Percentiles rank a stretch among this genome's conserved stretches.
Conservation (phyloP, 2,797 vertebrate genomes). For the Lacerta agilis region DNA sequence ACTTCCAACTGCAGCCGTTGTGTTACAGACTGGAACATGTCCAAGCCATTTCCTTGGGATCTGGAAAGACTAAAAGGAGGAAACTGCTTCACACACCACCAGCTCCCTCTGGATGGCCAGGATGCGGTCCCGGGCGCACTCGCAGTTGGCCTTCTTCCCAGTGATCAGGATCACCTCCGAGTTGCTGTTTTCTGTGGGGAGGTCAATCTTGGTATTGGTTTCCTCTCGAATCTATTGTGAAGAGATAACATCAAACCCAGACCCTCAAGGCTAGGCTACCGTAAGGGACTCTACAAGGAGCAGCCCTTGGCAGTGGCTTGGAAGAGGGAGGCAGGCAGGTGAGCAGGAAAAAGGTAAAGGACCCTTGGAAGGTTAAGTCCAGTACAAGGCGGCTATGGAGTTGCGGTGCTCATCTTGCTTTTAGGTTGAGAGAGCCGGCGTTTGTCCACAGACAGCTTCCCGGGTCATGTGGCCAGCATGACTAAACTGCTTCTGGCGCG, state of each 20-base stretch:
- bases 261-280: conserved; percentile 4
- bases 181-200: conserved; percentile 86
- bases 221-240: conserved; percentile 82
- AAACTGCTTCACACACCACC: conserved; percentile 64
- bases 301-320: not conserved
- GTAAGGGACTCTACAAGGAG: not conserved
- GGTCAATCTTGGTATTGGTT: conserved; percentile 87
- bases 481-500: too few species aligned
- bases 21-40: not conserved
- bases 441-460: too few species aligned
- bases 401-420: too few species aligned
- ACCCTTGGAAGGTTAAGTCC: too few species aligned
- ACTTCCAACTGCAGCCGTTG: not conserved
- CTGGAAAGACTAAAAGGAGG: not conserved
- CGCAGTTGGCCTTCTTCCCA: conserved; percentile 83
- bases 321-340: not conserved
- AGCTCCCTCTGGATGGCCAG: conserved; percentile 84
- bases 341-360: too few species aligned
- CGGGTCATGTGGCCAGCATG: too few species aligned
- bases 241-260: conserved; percentile 38
- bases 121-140: conserved; percentile 82
- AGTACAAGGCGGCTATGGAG: too few species aligned
- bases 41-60: not conserved
- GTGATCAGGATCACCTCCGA: conserved; percentile 87
- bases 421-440: too few species aligned